These are phyloP conservation scores for Zingel zingel DNA, from an alignment of 2,113 vertebrate species.

Conservation along the genomic window DNA sequence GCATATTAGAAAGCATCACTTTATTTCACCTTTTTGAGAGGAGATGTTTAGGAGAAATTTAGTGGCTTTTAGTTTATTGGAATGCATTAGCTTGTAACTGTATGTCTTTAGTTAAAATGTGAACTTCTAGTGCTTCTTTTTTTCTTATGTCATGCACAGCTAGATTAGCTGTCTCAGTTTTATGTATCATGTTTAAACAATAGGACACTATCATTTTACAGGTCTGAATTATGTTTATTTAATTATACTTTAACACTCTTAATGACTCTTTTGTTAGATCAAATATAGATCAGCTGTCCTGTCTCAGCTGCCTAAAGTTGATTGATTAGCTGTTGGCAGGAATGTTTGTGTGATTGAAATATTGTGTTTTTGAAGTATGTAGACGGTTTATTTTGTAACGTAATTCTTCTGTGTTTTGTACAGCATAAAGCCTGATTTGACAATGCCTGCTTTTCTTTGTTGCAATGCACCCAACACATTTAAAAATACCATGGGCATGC, in stretches of 20 bases:
- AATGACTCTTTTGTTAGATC: slow-evolving; percentile 16
- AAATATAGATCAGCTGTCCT: slow-evolving; percentile 11
- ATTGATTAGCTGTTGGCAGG: slow-evolving; percentile 11
- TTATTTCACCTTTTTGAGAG: slow-evolving; percentile 32
- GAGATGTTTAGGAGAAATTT: slow-evolving; percentile 20
- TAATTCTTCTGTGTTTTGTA: slow-evolving; percentile 80
- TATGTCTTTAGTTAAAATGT: slow-evolving; percentile 51
- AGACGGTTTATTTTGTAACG: slow-evolving; percentile 74
- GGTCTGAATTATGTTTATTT: slow-evolving; percentile 41
- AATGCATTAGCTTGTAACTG: slow-evolving; percentile 54
- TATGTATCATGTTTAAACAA: slow-evolving; percentile 27
- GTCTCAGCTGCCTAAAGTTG: neutral
- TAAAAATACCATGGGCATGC: too few relatives aligned
- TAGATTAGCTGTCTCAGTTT: slow-evolving; percentile 26
- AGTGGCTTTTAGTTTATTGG: slow-evolving; percentile 33
- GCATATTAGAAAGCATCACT: slow-evolving; percentile 29
- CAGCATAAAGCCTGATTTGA: slow-evolving; percentile 80
- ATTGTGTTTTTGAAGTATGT: slow-evolving; percentile 70
- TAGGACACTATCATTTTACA: slow-evolving; percentile 24
- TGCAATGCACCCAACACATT: neutral
- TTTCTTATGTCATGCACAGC: slow-evolving; percentile 29
- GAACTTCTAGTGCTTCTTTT: slow-evolving; percentile 40
- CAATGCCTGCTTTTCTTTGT: slow-evolving; percentile 39
- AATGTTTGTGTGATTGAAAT: slow-evolving; percentile 51
- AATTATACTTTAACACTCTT: slow-evolving; percentile 49